phyloP scores from a whole-genome alignment of 2,113 vertebrate genomes.

The Lophotis ruficrista region DNA sequence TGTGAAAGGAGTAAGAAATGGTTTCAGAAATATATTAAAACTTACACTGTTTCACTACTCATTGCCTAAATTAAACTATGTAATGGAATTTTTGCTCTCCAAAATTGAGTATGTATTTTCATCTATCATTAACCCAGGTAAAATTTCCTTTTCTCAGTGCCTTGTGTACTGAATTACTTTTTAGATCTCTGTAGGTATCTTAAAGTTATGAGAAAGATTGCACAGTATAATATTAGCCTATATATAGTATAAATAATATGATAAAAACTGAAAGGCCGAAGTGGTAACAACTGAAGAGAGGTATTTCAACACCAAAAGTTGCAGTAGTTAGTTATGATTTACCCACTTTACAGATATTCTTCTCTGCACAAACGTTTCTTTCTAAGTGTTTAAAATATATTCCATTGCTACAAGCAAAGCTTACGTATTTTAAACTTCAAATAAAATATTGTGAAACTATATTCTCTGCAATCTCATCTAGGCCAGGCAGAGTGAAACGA shows the following conservation, averaged over 20 bases:
- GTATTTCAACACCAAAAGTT: background rate
- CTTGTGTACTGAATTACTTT: constrained; percentile 5
- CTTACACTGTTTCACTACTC: background rate
- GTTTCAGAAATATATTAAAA: constrained; percentile 1
- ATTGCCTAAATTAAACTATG: background rate
- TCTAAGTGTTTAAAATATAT: background rate
- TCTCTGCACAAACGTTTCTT: background rate
- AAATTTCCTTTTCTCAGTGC: background rate
- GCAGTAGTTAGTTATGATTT: background rate
- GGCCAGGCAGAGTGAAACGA: background rate
- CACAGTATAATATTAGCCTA: background rate
- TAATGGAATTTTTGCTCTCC: background rate
- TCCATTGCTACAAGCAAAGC: background rate
- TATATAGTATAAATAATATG: background rate
- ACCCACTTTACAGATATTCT: background rate
- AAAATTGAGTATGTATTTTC: background rate
- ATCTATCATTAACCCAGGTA: background rate
- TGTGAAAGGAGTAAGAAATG: background rate
- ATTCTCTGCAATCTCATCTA: background rate
- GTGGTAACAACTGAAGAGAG: background rate
- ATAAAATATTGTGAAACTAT: background rate
- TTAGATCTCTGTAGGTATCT: background rate
- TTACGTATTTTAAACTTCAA: background rate
- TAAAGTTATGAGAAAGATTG: background rate
- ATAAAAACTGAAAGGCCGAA: background rate